These are phyloP conservation scores for Rhadinocentrus ornatus DNA, from an alignment of 2,797 vertebrate genomes.

Conservation along the genomic window DNA sequence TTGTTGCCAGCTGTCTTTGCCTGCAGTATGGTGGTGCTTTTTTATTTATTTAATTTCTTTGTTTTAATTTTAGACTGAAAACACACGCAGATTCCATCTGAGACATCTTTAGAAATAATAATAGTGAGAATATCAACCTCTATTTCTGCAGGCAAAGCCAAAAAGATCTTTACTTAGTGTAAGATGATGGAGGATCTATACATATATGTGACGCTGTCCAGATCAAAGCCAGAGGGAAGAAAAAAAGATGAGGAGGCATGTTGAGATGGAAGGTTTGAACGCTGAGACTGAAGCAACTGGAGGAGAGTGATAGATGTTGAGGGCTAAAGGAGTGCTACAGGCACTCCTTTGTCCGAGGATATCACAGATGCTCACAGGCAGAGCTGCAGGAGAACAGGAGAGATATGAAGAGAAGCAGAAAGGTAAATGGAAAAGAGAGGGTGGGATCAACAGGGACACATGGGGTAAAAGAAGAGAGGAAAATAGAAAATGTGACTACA, in stretches of 20 bases:
- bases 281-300: slow-evolving; percentile 16
- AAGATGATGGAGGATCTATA: slow-evolving; percentile 40
- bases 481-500: background rate
- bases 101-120: too few relatives aligned
- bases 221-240: slow-evolving; percentile 32
- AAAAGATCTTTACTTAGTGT: slow-evolving; percentile 52
- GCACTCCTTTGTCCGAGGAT: slow-evolving; percentile 45
- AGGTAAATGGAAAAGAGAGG: background rate
- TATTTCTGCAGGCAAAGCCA: slow-evolving; percentile 41
- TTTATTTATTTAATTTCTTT: background rate
- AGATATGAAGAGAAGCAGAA: slow-evolving; percentile 14
- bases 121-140: slow-evolving; percentile 4
- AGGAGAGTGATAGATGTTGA: slow-evolving; percentile 44
- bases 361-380: slow-evolving; percentile 41
- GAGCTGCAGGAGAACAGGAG: slow-evolving; percentile 23
- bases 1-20: background rate
- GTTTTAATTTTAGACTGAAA: background rate
- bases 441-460: slow-evolving; percentile 1
- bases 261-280: background rate
- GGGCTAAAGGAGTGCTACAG: slow-evolving; percentile 35
- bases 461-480: background rate
- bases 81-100: background rate
- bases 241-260: background rate
- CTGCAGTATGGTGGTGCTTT: background rate
- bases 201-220: slow-evolving; percentile 39